Conservation (phyloP, 2,113 vertebrate genomes). For the Elaphurus davidianus region DNA sequence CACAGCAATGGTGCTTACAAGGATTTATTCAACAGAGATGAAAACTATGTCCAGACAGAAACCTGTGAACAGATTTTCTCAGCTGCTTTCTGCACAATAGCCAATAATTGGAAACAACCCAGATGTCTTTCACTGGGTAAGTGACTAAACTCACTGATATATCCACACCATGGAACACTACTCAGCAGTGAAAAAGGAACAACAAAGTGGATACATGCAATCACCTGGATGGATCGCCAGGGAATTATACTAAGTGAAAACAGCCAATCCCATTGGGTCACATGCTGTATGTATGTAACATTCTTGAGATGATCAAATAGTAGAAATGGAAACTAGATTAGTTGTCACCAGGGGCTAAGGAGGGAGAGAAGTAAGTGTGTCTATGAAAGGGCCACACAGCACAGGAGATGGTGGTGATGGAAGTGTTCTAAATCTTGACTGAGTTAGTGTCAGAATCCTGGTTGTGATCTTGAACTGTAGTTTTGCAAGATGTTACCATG, state of each 20-base stretch:
- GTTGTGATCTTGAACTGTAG: background rate
- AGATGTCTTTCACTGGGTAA: background rate
- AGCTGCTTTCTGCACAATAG: background rate
- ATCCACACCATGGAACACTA: background rate
- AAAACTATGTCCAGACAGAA: background rate
- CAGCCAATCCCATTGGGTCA: background rate
- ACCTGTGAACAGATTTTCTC: background rate
- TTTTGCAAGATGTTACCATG: background rate
- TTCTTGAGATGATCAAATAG: background rate
- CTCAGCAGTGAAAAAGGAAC: background rate
- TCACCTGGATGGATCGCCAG: background rate
- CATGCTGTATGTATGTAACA: background rate
- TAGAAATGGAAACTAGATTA: background rate
- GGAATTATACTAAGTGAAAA: background rate
- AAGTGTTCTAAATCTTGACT: background rate
- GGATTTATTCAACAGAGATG: background rate
- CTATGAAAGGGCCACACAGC: background rate
- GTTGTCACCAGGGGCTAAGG: background rate
- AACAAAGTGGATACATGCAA: rapidly evolving
- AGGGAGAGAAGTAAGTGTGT: background rate
- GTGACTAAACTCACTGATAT: background rate
- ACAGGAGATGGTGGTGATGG: background rate
- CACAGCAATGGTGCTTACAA: background rate
- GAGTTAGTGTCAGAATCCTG: background rate
- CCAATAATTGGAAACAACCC: background rate